Percentiles rank a stretch among this genome's conserved stretches.
Conservation (phyloP, 2,888 invertebrate species). For the Hypselothyrea guttata region DNA sequence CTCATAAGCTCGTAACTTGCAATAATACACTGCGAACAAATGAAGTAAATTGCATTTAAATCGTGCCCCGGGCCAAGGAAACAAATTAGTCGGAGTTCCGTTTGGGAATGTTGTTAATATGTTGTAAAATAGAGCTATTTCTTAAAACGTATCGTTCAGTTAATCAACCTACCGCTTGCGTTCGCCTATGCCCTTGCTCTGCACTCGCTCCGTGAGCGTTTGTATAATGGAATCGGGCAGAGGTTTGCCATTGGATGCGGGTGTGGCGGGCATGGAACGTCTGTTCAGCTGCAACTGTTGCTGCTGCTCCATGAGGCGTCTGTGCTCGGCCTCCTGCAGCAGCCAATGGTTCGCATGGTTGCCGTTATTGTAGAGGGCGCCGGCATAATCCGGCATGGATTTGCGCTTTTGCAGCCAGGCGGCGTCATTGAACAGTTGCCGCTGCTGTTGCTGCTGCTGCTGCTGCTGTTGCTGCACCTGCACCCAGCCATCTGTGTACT, state of each 20-base stretch:
- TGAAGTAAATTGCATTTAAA: too few relatives aligned
- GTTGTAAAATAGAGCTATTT: background rate
- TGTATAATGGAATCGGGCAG: slow-evolving; percentile 88
- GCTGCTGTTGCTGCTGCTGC: slow-evolving; percentile 71
- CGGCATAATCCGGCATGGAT: slow-evolving; percentile 83
- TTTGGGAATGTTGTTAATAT: background rate
- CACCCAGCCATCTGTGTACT: slow-evolving; percentile 85
- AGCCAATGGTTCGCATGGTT: slow-evolving; percentile 93
- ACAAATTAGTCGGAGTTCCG: too few relatives aligned
- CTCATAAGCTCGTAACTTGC: too few relatives aligned
- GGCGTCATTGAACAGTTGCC: slow-evolving; percentile 70
- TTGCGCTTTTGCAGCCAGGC: slow-evolving; percentile 85
- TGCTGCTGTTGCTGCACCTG: slow-evolving; percentile 79
- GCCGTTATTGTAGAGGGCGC: slow-evolving; percentile 82
- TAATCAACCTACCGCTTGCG: slow-evolving; percentile 82
- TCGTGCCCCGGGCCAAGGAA: too few relatives aligned
- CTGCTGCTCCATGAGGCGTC: slow-evolving; percentile 84
- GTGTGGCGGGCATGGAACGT: slow-evolving; percentile 47
- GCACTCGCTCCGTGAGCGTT: slow-evolving; percentile 87
- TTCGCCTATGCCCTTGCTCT: slow-evolving; percentile 84
- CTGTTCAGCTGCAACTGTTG: slow-evolving; percentile 50
- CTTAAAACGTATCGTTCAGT: background rate
- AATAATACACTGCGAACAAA: too few relatives aligned
- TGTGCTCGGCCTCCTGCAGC: slow-evolving; percentile 95
- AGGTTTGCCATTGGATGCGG: slow-evolving; percentile 84